Percentiles rank a stretch among this genome's conserved stretches.
phyloP scores from a whole-genome alignment of 2,113 vertebrate genomes.

The Vulpes ferrilata region DNA sequence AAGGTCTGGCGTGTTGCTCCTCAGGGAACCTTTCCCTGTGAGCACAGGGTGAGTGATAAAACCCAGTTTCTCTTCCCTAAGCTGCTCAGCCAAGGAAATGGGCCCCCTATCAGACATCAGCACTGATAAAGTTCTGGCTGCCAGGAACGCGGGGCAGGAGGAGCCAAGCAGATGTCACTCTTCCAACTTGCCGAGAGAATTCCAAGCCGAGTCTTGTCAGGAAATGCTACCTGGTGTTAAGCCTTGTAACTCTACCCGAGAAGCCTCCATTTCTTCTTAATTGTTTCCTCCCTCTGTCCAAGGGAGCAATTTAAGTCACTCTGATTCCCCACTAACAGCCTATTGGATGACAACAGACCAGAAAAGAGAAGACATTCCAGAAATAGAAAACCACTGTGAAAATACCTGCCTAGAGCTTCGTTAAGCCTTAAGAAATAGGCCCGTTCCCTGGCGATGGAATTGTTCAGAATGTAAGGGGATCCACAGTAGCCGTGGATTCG shows the following conservation, averaged over 20 bases:
- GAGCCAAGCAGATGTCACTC: background rate
- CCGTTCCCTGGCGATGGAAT: background rate
- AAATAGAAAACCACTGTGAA: constrained; percentile 9
- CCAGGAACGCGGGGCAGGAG: fast-evolving
- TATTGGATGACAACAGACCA: background rate
- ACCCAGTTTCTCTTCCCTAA: background rate
- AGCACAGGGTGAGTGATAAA: background rate
- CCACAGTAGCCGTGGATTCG: background rate
- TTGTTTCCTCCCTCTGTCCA: constrained; percentile 59
- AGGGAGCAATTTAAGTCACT: constrained; percentile 26
- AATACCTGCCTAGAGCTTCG: background rate
- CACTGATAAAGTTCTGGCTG: background rate
- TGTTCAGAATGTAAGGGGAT: background rate
- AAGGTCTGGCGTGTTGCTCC: background rate
- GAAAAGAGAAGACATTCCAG: constrained; percentile 36
- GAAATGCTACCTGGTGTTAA: constrained; percentile 1
- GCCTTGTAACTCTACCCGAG: constrained; percentile 1
- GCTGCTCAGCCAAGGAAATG: background rate
- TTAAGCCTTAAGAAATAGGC: background rate
- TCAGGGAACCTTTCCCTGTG: background rate
- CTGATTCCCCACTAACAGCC: background rate
- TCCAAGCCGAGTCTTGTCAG: background rate
- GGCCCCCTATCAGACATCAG: background rate
- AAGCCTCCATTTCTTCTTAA: constrained; percentile 23
- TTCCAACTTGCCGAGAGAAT: background rate